Base-by-base conservation (phyloP, 2,113 vertebrate species). In the Oceanodroma tethys region DNA sequence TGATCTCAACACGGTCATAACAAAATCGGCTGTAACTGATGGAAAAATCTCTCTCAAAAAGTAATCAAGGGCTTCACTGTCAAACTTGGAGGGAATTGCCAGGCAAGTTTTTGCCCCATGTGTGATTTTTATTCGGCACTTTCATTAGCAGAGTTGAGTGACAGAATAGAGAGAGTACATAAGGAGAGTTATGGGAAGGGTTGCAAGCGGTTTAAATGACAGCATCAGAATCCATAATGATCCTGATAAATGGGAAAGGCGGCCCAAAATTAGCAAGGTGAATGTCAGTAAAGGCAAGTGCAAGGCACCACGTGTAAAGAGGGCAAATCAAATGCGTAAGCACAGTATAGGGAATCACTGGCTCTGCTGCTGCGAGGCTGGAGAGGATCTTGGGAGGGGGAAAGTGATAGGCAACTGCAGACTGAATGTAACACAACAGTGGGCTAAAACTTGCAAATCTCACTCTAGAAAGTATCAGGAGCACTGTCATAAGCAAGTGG, bases 121-220 rank as follows among this genome's bases (percentile, higher is more conserved):
- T 75, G 43, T 72, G 87, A 34, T 79, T 95, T 79, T 79, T 87
- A 65, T 75, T 96, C 89, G 80, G 16, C 21, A 4, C 56, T 88
- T 94, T 80, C 43, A 80, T 96, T 80, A 91, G 70, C 87, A 72
- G 78, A 48, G 45, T 27, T 91, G 93, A 96, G 58, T 91, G 95
- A 75, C 90, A 82, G 92, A 95, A 88, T 60, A 88, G 79, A 88
- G 81, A 38, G 56, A 50, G 36, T 65, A 26, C 74, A 34, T 17
- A 1, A 9, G 63, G 50, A 86, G 58, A 45, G 45, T 76, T 85
- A 55, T 42, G 32, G 82, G 70, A 52, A 94, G 63, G 65, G 90
- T 23, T 94, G 81, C 70, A 34, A 40, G 36, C 1, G 0, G 23
- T 48, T 85, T 56, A 23, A 74, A 15, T 72, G 66, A 84, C 74